Evolutionary conservation across 2,113 vertebrate genomes (phyloP).

Genomic region (Entosphenus tridentatus): DNA sequence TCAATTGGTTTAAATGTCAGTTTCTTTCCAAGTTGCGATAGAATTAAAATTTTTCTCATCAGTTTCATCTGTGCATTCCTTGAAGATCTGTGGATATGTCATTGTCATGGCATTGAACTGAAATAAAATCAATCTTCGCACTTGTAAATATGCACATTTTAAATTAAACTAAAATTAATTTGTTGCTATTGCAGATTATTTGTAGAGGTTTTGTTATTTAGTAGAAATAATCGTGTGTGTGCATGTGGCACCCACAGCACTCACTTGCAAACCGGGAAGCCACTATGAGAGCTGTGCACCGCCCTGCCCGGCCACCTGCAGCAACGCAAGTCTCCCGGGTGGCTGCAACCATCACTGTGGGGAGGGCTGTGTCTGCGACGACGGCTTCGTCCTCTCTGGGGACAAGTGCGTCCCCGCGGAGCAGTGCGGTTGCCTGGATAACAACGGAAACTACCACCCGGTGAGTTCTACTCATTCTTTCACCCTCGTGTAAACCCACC

Average conservation of each 20-base stretch:
- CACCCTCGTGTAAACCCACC: too few relatives aligned
- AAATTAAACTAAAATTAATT: too few relatives aligned
- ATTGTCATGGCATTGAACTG: too few relatives aligned
- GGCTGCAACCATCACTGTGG: conserved; percentile 17
- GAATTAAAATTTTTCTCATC: too few relatives aligned
- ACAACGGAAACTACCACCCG: conserved; percentile 28
- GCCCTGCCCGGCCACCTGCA: conserved; percentile 19
- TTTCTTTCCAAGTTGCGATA: too few relatives aligned
- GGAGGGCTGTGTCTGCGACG: conserved; percentile 26
- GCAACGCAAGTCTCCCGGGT: conserved; percentile 4
- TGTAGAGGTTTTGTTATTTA: too few relatives aligned
- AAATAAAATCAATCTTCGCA: too few relatives aligned
- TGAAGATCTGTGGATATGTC: too few relatives aligned
- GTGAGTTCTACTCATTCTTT: conserved; percentile 17
- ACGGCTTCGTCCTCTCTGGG: conserved; percentile 22
- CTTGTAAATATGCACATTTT: too few relatives aligned
- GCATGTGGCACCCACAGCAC: conserved; percentile 13
- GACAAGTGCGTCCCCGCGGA: conserved; percentile 19
- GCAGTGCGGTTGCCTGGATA: conserved; percentile 25
- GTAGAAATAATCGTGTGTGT: not conserved
- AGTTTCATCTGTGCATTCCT: too few relatives aligned
- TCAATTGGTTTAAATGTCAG: too few relatives aligned
- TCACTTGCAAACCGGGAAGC: conserved; percentile 20
- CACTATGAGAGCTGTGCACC: conserved; percentile 20
- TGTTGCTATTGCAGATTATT: too few relatives aligned